Conservation (phyloP, 2,797 vertebrate species). For the Pipistrellus pipistrellus region DNA sequence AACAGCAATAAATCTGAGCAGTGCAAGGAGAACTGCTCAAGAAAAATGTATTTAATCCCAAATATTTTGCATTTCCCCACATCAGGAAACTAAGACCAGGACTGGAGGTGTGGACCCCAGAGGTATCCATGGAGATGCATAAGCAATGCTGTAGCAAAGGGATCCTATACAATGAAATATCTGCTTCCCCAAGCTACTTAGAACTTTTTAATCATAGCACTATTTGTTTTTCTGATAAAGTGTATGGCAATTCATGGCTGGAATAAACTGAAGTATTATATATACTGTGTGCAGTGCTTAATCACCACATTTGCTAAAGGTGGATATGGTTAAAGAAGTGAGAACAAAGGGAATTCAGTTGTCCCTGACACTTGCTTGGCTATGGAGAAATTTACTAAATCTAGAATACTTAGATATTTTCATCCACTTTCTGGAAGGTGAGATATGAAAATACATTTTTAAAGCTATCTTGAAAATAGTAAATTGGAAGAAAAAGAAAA, state of each 20-base stretch:
- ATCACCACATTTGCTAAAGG: slow-evolving; percentile 4
- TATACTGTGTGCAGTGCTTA: background rate
- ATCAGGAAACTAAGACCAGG: background rate
- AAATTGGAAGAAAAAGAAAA: slow-evolving; percentile 15
- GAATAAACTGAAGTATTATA: background rate
- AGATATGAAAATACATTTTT: background rate
- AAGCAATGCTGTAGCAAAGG: background rate
- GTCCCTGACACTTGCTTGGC: background rate
- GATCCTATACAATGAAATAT: background rate
- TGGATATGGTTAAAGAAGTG: background rate
- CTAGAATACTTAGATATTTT: background rate
- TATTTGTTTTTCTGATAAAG: slow-evolving; percentile 36
- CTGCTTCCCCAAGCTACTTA: background rate
- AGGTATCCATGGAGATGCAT: background rate
- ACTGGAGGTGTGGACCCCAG: background rate
- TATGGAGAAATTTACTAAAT: slow-evolving; percentile 34
- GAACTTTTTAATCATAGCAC: background rate
- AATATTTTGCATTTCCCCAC: background rate
- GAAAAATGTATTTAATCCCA: background rate
- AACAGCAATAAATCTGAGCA: background rate
- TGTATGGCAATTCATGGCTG: background rate
- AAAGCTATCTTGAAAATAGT: slow-evolving; percentile 47
- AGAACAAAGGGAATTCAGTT: background rate
- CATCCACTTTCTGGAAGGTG: background rate
- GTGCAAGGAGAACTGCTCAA: background rate